Percentiles rank a stretch among this genome's conserved stretches.
Conservation (phyloP, 1,140 invertebrate species). For the Apocrypta bakeri region DNA sequence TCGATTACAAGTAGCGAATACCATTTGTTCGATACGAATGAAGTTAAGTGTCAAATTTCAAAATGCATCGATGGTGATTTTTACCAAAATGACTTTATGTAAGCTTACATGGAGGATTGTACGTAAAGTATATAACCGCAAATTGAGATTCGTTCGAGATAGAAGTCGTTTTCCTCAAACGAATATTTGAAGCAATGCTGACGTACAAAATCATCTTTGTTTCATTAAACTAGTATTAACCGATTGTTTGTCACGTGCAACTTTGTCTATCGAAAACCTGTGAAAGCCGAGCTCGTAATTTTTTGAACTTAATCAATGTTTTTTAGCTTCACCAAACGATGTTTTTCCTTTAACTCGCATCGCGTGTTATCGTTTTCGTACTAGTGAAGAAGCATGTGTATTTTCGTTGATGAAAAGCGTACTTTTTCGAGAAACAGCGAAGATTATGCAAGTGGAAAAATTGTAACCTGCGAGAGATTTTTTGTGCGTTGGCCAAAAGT, state of each 20-base stretch:
- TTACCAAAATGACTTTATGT: slow-evolving; percentile 60
- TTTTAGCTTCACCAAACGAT: slow-evolving; percentile 22
- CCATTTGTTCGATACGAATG: slow-evolving; percentile 51
- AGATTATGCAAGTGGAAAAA: slow-evolving; percentile 40
- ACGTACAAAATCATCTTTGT: slow-evolving; percentile 46
- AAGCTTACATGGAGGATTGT: slow-evolving; percentile 44
- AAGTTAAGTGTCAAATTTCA: slow-evolving; percentile 48
- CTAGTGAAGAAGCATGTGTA: slow-evolving; percentile 2
- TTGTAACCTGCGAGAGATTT: slow-evolving; percentile 33
- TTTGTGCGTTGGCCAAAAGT: slow-evolving; percentile 44
- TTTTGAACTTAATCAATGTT: slow-evolving; percentile 6
- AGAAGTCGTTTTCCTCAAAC: slow-evolving; percentile 27
- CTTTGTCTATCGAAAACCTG: background rate
- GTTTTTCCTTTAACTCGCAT: background rate
- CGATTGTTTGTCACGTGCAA: background rate
- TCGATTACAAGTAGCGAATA: slow-evolving; percentile 43
- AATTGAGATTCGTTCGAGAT: slow-evolving; percentile 51
- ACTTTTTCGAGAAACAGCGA: slow-evolving; percentile 49
- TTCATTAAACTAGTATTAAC: background rate
- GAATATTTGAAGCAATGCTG: slow-evolving; percentile 41
- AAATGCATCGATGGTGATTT: slow-evolving; percentile 57
- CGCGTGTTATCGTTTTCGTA: slow-evolving; percentile 3
- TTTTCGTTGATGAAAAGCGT: slow-evolving; percentile 40
- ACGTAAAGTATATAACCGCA: slow-evolving; percentile 56
- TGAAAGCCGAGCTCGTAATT: slow-evolving; percentile 1